These are phyloP conservation scores for Xanthia togata DNA, from an alignment of 2,888 invertebrate species.

Conservation along the genomic window DNA sequence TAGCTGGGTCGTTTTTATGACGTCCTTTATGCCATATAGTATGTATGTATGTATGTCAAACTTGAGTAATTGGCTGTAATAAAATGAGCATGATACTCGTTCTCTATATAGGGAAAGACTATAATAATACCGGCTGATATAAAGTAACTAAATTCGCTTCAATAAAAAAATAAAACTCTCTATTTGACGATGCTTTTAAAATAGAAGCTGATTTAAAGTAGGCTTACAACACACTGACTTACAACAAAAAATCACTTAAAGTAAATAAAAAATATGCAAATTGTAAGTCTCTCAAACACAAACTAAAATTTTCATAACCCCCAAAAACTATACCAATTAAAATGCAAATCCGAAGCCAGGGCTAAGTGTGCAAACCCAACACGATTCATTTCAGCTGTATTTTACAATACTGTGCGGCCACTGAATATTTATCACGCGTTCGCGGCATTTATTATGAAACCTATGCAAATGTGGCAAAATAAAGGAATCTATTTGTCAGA, in stretches of 20 bases:
- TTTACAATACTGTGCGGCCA: constrained; percentile 58
- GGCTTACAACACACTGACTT: neutral
- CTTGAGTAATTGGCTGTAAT: constrained; percentile 7
- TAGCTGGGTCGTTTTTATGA: constrained; percentile 5
- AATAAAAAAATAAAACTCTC: neutral
- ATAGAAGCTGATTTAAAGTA: no score
- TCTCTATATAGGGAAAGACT: neutral
- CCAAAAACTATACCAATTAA: constrained; percentile 61
- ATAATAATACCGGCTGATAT: neutral
- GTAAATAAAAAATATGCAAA: constrained; percentile 4
- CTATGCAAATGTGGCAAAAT: constrained; percentile 68
- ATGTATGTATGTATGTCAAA: no score
- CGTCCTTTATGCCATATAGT: no score
- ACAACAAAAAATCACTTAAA: neutral
- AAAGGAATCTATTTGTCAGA: constrained; percentile 67
- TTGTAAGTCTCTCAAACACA: constrained; percentile 15
- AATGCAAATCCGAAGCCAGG: constrained; percentile 47
- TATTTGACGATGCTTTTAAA: neutral
- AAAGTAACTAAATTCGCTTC: neutral
- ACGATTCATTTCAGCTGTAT: constrained; percentile 64
- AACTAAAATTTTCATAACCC: constrained; percentile 44
- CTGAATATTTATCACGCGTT: constrained; percentile 69
- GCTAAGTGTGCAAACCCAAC: constrained; percentile 51
- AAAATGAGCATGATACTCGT: constrained; percentile 13
- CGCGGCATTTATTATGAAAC: constrained; percentile 67